phyloP scores from a whole-genome alignment of 2,113 vertebrate genomes.

The Eretmochelys imbricata region DNA sequence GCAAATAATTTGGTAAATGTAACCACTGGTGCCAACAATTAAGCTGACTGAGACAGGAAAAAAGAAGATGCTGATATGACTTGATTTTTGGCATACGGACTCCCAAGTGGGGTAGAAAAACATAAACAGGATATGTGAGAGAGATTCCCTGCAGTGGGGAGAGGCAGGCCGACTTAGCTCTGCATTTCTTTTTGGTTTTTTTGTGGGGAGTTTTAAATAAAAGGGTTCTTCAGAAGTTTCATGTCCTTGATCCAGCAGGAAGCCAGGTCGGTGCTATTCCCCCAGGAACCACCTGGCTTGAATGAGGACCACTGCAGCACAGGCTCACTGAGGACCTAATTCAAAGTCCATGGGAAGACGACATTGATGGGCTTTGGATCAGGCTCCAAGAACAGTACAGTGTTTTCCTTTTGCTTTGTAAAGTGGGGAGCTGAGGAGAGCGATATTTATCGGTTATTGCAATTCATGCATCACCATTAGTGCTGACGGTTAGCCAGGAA shows the following conservation, averaged over 20 bases:
- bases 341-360: not conserved
- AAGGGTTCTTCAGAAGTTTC: not conserved
- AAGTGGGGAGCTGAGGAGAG: not conserved
- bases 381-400: not conserved
- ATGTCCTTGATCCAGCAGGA: not conserved
- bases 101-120: not conserved
- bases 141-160: not conserved
- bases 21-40: not conserved
- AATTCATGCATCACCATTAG: not conserved
- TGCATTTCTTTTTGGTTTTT: not conserved
- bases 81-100: not conserved
- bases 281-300: accelerated
- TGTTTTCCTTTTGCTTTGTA: not conserved
- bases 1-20: conserved; percentile 14
- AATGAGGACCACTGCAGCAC: not conserved
- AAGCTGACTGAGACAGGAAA: not conserved
- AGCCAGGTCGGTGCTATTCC: not conserved
- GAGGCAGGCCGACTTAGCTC: not conserved
- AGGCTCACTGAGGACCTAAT: not conserved
- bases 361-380: not conserved
- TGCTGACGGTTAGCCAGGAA: not conserved
- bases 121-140: not conserved
- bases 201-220: not conserved
- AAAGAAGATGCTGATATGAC: not conserved
- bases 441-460: not conserved